These are phyloP conservation scores for Axea sp. DNA, from an alignment of 2,888 invertebrate species.

Conservation along the genomic window DNA sequence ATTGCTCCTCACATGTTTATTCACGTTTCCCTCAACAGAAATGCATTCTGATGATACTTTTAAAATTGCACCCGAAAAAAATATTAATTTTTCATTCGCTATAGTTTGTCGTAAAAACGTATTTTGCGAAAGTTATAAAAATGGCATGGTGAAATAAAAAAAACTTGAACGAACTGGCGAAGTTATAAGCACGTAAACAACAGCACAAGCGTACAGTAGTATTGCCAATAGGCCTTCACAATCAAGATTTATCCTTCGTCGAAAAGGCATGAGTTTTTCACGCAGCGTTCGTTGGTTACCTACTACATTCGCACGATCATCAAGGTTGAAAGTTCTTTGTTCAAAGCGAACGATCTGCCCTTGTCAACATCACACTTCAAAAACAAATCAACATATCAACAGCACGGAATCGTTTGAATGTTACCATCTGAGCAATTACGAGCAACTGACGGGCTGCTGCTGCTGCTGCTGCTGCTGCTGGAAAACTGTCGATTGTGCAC, in stretches of 20 bases:
- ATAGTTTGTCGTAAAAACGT: no score
- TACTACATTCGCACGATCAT: conserved; percentile 23
- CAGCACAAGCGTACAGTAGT: neutral
- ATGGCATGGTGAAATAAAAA: conserved; percentile 1
- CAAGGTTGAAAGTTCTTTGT: conserved; percentile 49
- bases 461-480: no score
- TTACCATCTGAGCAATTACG: conserved; percentile 47
- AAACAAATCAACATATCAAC: conserved; percentile 46
- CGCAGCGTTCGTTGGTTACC: conserved; percentile 11
- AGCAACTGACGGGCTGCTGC: conserved; percentile 43
- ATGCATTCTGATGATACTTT: no score
- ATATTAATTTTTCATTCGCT: no score
- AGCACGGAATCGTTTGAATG: conserved; percentile 12
- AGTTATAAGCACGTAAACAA: no score
- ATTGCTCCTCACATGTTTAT: no score
- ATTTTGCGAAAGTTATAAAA: neutral
- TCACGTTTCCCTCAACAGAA: no score
- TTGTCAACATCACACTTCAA: conserved; percentile 41
- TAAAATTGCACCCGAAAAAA: no score
- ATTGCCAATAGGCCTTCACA: conserved; percentile 20
- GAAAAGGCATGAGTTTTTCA: conserved; percentile 5
- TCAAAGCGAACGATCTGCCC: conserved; percentile 25
- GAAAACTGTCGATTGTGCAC: conserved; percentile 8
- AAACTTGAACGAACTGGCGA: no score
- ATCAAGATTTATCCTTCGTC: conserved; percentile 23